Base-by-base conservation (phyloP, 2,113 vertebrate species). In the Blennius ocellaris region DNA sequence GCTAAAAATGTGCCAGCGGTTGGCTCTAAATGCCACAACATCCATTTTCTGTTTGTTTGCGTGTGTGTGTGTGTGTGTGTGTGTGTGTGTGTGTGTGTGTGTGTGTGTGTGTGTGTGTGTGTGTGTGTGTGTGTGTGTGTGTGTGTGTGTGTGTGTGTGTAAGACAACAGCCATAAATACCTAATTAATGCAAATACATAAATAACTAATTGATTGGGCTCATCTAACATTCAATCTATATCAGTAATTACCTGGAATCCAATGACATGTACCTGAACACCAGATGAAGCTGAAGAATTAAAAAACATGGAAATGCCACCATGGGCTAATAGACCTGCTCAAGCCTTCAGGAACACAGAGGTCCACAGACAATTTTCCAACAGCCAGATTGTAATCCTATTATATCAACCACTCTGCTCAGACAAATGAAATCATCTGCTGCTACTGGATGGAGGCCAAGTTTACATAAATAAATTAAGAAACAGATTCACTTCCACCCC, bases 341-440 rank as follows among this genome's bases (percentile, higher is more conserved):
- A 72, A 75, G 69, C 56, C 65, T 73, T 82, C 59, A 76, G 78
- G 77, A 69, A 75, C 61, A 76, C 72, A 67, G 62, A 86, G 82
- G 73, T 83, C 78, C 80, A 75, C 69, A 78, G 69, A 90, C 85
- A 65, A 78, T 85, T 81, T 83, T 81, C 78, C 80, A 82, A 84
- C 85, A 84, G 85, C 55, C 88, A 89, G 88, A 85, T 87, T 92
- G 86, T 91, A 92, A 92, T 86, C 81, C 77, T 65, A 74, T 91
- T 92, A 88, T 68, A 89, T 88, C 78, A 87, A 84, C 53, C 89
- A 82, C 85, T 89, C 69, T 72, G 77, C 78, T 79, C 80, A 82
- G 80, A 93, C 90, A 90, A 93, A 92, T 91, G 78, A 86, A 92
- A 91, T 92, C 82, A 91, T 91, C 83, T 90, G 85, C 82, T 82